Evolutionary conservation across 2,113 vertebrate species (phyloP), one percentile per base, ranked within the genome.

Genomic region (Merops nubicus): DNA sequence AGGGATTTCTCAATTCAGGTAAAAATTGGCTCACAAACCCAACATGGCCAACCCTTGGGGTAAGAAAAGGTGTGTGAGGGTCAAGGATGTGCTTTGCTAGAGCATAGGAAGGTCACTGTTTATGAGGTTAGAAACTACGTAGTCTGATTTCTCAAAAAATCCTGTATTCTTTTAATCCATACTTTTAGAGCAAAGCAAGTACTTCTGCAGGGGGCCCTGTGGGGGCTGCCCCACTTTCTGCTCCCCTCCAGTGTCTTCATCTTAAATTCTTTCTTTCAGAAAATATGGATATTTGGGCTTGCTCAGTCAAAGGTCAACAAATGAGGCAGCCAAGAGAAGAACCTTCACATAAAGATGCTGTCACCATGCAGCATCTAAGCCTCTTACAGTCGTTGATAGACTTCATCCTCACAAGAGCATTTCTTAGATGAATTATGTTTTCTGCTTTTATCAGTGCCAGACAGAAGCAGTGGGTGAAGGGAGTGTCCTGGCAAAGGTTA

Each of bases 81-180:
- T 47, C 20, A 86, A 85, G 68, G 34, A 77, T 63, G 7, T 67
- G 43, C 11, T 91, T 80, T 90, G 7, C 15, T 74, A 50, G 53
- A 80, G 17, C 0, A 0, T 34, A n/a, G 40, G 22, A 11, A 26
- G 33, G 72, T 68, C 33, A 23, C 7, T 29, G 9, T 5, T 48
- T 77, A 59, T 11, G 10, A 86, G 59, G 15, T 16, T 10, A 13
- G 63, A 91, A 77, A 56, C 7, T 9, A 70, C 1, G 1, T 9
- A 6, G 15, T 15, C 20, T 60, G 34, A 43, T 70, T 34, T 67
- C 42, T 78, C 45, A 28, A 36, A 5, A 93, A 62, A 8, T 54
- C 45, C 31, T 72, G 6, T 25, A 20, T 38, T 25, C 70, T 26
- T 91, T 76, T 45, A 59, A 87, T 36, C 34, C 45, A 18, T 33